phyloP scores from a whole-genome alignment of 2,888 invertebrate genomes.

The Drosophila neonasuta region DNA sequence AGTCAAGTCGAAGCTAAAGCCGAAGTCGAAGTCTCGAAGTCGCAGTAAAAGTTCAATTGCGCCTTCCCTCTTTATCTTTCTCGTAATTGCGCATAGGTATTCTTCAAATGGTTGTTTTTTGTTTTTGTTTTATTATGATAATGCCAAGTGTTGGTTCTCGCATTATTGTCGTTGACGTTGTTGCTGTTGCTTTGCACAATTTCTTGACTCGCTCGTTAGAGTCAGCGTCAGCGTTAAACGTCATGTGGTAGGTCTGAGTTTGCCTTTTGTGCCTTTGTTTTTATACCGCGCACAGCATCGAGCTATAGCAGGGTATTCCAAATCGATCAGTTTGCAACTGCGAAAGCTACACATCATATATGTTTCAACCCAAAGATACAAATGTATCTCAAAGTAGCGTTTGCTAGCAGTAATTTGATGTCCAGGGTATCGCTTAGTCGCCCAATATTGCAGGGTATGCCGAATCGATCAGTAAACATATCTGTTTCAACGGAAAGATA shows the following conservation, averaged over 20 bases:
- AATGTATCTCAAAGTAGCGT: too few relatives aligned
- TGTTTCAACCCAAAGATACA: too few relatives aligned
- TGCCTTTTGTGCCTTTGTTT: conserved; percentile 5
- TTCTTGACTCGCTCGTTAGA: conserved; percentile 33
- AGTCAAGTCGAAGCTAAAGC: conserved; percentile 1
- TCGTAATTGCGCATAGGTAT: conserved; percentile 19
- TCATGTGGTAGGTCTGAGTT: conserved; percentile 59
- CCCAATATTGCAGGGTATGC: too few relatives aligned
- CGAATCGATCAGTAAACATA: too few relatives aligned
- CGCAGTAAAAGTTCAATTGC: conserved; percentile 38
- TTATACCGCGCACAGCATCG: conserved; percentile 15
- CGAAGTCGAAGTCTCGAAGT: neutral
- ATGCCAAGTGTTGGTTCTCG: conserved; percentile 28
- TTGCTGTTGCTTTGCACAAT: conserved; percentile 31
- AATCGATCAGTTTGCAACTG: too few relatives aligned
- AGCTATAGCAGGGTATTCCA: neutral
- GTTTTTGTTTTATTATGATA: conserved; percentile 34
- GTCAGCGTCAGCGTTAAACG: conserved; percentile 36
- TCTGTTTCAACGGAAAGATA: neutral
- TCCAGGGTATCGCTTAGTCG: conserved; percentile 14
- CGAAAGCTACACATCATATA: too few relatives aligned
- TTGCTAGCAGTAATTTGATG: neutral
- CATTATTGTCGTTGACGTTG: conserved; percentile 11
- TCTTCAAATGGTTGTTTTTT: conserved; percentile 21
- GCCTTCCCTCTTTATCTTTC: neutral